Base-by-base conservation (phyloP, 1,140 invertebrate genomes). In the Oreohelix idahoensis region DNA sequence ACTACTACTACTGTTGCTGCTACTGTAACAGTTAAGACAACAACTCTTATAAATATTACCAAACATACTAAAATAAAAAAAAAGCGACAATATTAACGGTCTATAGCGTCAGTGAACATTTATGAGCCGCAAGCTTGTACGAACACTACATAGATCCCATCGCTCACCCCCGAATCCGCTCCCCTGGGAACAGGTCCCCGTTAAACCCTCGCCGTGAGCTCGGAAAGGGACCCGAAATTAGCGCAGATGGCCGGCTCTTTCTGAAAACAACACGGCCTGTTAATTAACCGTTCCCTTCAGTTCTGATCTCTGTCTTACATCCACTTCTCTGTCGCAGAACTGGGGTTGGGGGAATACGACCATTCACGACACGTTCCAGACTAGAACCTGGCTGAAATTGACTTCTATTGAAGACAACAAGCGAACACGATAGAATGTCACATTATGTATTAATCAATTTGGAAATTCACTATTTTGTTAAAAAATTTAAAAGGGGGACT, bases 181-280 rank as follows among this genome's bases (percentile, higher is more conserved):
- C 53, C 26, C 53, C 26, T 58, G 53, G 23, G 53, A 58, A 58
- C 26, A n/a, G 20, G 26, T 58, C 53, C 53, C 53, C 23, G 20
- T 58, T 58, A 58, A 58, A 20, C 53, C 53, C 53, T 58, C 26
- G 53, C 15, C 53, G 53, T 23, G 53, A 58, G 26, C 53, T 58
- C 53, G 23, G 20, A 58, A 58, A 58, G 10, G 53, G 53, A 5
- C 53, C 53, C 53, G 53, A 58, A 58, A 58, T 58, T 20, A 58
- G 53, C 53, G 26, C 53, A 58, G 53, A 58, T 58, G 53, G 53
- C 53, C 23, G 53, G 15, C 53, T 20, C 53, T 20, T 23, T 58
- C 53, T 58, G 53, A 58, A 58, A 58, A 58, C 53, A 58, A 58
- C 10, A n/a, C 53, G 23, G 53, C 53, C 53, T 58, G 53, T 58